Percentiles rank a stretch among this genome's conserved stretches.
phyloP scores from a whole-genome alignment of 2,797 vertebrate species.

The Tolypeutes matacus region DNA sequence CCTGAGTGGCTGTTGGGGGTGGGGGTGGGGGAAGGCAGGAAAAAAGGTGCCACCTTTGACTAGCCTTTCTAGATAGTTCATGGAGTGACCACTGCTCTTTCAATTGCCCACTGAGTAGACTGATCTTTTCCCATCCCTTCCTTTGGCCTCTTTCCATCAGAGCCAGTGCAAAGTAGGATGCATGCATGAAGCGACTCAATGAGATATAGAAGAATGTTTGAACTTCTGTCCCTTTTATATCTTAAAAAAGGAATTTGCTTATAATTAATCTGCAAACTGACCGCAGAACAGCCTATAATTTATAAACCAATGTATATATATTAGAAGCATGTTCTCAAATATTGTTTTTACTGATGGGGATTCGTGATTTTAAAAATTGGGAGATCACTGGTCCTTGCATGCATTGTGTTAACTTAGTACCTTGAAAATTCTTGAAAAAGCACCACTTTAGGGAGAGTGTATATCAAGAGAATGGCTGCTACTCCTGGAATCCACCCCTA shows the following conservation, averaged over 20 bases:
- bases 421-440: neutral
- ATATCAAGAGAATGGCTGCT: neutral
- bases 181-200: accelerated
- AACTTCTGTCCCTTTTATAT: neutral
- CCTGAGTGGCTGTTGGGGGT: neutral
- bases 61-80: neutral
- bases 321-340: neutral
- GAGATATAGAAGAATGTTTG: neutral
- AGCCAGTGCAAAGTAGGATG: neutral
- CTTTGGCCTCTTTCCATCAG: neutral
- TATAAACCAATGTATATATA: neutral
- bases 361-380: neutral
- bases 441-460: neutral
- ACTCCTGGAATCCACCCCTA: neutral
- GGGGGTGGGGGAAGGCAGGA: neutral
- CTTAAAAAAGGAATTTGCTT: neutral
- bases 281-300: neutral
- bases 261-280: neutral
- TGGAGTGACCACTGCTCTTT: no score
- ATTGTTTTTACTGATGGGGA: neutral
- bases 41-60: neutral
- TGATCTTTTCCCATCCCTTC: neutral
- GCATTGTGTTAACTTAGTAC: neutral
- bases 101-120: neutral
- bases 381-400: neutral